Conservation (phyloP, 2,113 vertebrate genomes). For the Thunnus thynnus region DNA sequence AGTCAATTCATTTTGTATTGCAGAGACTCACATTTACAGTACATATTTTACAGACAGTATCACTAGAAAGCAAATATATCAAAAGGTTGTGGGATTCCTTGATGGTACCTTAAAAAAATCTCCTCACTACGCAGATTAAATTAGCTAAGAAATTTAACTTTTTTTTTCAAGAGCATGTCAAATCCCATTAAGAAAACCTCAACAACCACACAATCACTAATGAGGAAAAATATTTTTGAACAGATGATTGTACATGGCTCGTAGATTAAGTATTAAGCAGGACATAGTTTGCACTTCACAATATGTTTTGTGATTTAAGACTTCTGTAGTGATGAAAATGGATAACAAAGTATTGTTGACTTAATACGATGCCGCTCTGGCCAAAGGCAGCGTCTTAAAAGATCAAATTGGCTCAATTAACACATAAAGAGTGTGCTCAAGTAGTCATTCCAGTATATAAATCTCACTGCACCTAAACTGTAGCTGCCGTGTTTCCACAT, state of each 20-base stretch:
- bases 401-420: neutral
- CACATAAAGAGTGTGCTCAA: neutral
- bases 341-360: conserved; percentile 1
- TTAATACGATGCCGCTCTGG: neutral
- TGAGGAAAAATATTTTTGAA: conserved; percentile 19
- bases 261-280: conserved; percentile 1
- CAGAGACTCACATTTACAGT: no score
- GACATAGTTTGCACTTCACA: conserved; percentile 3
- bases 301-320: conserved; percentile 24
- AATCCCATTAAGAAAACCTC: no score
- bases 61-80: neutral
- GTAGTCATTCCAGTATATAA: conserved; percentile 50
- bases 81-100: neutral
- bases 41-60: no score
- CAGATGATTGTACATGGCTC: conserved; percentile 8
- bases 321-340: conserved; percentile 55
- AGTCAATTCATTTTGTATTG: neutral
- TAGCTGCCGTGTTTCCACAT: conserved; percentile 1
- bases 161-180: neutral
- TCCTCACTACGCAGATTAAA: neutral
- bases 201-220: neutral
- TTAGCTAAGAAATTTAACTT: neutral
- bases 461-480: neutral
- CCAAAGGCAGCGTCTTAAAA: neutral
- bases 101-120: neutral